A percentile compares a stretch with the other conserved stretches of the same genome.
Conservation (phyloP, 2,113 vertebrate species). For the Raja brachyura region DNA sequence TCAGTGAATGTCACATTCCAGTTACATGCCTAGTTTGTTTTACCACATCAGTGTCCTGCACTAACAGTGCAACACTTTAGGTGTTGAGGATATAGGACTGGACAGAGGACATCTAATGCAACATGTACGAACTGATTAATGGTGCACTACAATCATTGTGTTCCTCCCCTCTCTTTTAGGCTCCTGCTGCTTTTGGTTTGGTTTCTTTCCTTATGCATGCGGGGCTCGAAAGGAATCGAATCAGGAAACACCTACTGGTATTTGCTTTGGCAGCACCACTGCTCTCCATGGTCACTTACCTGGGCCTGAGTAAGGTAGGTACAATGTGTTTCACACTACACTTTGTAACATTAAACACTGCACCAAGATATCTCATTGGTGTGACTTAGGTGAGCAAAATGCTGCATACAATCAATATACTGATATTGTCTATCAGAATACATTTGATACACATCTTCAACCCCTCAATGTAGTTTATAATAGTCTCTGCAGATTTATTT, state of each 20-base stretch:
- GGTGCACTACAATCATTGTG: neutral
- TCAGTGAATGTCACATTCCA: too few relatives aligned
- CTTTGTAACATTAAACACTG: neutral
- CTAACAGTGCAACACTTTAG: neutral
- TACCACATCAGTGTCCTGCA: neutral
- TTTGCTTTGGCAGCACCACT: slow-evolving; percentile 88
- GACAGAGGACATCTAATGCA: too few relatives aligned
- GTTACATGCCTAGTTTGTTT: too few relatives aligned
- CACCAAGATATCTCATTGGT: neutral
- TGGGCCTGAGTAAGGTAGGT: slow-evolving; percentile 88
- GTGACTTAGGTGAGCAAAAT: neutral
- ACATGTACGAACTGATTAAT: neutral
- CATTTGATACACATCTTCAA: too few relatives aligned
- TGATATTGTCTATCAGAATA: too few relatives aligned
- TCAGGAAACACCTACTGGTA: slow-evolving; percentile 90
- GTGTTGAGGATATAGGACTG: neutral
- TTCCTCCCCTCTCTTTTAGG: slow-evolving; percentile 55
- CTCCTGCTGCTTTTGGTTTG: slow-evolving; percentile 91
- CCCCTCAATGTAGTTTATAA: too few relatives aligned
- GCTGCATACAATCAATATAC: neutral
- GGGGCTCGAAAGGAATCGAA: slow-evolving; percentile 91
- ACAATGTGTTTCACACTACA: neutral
- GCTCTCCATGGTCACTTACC: slow-evolving; percentile 85
- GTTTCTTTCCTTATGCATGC: slow-evolving; percentile 98
- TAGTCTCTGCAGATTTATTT: too few relatives aligned